These are phyloP conservation scores for Eupithecia dodoneata DNA, from an alignment of 2,888 invertebrate species.

Conservation along the genomic window DNA sequence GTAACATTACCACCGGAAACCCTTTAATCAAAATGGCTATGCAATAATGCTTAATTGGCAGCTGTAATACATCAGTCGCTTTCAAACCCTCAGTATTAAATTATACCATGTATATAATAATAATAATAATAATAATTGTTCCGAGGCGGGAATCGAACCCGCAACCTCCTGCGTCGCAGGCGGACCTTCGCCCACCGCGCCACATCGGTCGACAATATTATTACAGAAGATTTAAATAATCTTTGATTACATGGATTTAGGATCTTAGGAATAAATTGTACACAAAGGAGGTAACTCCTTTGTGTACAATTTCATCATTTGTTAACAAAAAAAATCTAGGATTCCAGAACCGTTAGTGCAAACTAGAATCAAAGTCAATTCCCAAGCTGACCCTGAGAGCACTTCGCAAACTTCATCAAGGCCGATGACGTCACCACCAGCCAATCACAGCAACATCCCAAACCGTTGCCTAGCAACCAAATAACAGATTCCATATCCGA, in stretches of 20 bases:
- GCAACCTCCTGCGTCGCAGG: too few relatives aligned
- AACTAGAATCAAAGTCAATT: conserved; percentile 33
- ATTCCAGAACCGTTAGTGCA: conserved; percentile 10
- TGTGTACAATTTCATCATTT: too few relatives aligned
- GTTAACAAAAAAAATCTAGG: neutral
- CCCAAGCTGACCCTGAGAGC: conserved; percentile 27
- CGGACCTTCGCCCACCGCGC: too few relatives aligned
- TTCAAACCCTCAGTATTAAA: neutral
- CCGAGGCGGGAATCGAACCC: too few relatives aligned
- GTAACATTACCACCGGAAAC: neutral
- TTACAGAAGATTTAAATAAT: too few relatives aligned
- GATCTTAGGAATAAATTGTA: too few relatives aligned
- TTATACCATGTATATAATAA: too few relatives aligned
- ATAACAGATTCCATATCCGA: conserved; percentile 32
- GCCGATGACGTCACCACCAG: conserved; percentile 26
- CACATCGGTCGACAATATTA: too few relatives aligned
- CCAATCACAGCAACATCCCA: conserved; percentile 29
- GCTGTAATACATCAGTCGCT: neutral
- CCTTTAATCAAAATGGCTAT: neutral
- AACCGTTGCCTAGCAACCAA: conserved; percentile 38
- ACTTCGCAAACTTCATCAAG: conserved; percentile 33
- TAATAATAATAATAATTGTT: too few relatives aligned
- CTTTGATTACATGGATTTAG: too few relatives aligned
- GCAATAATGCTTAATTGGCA: neutral
- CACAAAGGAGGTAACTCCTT: too few relatives aligned